Evolutionary conservation across 2,113 vertebrate species (phyloP).

Genomic region (Rallus limicola): DNA sequence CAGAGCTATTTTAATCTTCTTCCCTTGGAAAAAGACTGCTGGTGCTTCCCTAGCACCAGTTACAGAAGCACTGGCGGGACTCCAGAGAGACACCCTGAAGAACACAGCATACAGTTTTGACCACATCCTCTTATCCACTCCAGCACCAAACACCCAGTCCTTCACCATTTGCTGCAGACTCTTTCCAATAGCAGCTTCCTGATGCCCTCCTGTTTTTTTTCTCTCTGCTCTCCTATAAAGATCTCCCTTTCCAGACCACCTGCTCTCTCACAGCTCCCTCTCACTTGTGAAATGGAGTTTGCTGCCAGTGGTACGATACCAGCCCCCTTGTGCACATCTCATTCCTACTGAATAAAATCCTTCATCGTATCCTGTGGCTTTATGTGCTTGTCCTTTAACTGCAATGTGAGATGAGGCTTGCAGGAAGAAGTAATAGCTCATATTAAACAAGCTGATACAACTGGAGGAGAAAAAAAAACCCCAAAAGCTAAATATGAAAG

Average conservation of each 20-base stretch:
- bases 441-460: neutral
- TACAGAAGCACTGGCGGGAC: neutral
- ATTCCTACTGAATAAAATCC: neutral
- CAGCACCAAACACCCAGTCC: neutral
- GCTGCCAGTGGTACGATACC: neutral
- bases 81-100: neutral
- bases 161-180: neutral
- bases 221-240: neutral
- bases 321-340: neutral
- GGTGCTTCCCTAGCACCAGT: neutral
- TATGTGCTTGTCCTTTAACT: neutral
- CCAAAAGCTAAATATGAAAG: neutral
- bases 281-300: neutral
- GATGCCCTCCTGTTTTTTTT: neutral
- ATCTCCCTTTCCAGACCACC: neutral
- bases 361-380: neutral
- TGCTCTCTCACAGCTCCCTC: neutral
- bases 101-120: neutral
- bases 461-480: neutral
- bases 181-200: neutral
- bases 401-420: neutral
- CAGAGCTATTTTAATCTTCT: slow-evolving; percentile 11
- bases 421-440: neutral
- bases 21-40: slow-evolving; percentile 2
- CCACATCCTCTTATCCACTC: neutral